These are phyloP conservation scores for Idaea straminata DNA, from an alignment of 2,888 invertebrate species.

Conservation along the genomic window DNA sequence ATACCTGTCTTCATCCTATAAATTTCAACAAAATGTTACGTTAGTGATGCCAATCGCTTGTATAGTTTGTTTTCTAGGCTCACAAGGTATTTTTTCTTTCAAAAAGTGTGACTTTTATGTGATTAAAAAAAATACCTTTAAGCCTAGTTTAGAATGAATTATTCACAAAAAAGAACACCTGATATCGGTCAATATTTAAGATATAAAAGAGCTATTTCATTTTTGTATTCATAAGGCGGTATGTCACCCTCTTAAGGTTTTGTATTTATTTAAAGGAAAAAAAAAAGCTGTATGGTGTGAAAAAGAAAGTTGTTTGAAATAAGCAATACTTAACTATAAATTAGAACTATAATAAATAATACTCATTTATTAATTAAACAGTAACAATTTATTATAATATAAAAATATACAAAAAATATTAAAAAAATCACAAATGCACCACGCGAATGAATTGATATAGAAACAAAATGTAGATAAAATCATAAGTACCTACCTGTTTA, in stretches of 20 bases:
- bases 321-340: constrained; percentile 45
- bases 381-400: constrained; percentile 47
- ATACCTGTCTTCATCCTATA: too few species aligned
- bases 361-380: constrained; percentile 41
- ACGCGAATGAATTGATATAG: background rate
- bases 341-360: constrained; percentile 30
- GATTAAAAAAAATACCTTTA: too few species aligned
- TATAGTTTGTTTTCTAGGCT: too few species aligned
- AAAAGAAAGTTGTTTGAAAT: background rate
- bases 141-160: too few species aligned
- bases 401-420: constrained; percentile 35
- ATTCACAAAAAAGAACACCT: too few species aligned
- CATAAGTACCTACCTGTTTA: background rate
- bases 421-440: constrained; percentile 45
- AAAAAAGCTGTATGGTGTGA: constrained; percentile 8
- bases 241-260: background rate
- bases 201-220: too few species aligned
- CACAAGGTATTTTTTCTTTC: too few species aligned
- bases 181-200: too few species aligned
- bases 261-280: background rate
- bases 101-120: too few species aligned
- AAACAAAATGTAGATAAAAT: constrained; percentile 12
- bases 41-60: too few species aligned
- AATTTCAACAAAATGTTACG: too few species aligned
- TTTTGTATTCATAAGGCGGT: too few species aligned